Evolutionary conservation across 2,888 invertebrate genomes (phyloP).

Genomic region (Neoscelio sp.): DNA sequence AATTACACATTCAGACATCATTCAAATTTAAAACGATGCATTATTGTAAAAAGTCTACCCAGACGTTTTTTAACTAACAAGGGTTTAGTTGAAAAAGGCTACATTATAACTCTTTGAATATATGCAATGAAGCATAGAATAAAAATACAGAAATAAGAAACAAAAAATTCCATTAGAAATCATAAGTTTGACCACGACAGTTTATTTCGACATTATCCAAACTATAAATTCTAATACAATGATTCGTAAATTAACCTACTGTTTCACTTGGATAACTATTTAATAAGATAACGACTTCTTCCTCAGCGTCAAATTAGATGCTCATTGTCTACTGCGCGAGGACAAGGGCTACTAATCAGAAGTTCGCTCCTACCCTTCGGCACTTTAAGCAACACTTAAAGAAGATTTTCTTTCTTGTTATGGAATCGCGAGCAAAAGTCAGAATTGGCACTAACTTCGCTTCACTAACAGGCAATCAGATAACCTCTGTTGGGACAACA

Average conservation of each 20-base stretch:
- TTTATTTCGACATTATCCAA: no score
- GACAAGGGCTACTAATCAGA: constrained; percentile 74
- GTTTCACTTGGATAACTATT: constrained; percentile 16
- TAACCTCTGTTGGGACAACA: constrained; percentile 81
- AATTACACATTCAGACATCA: no score
- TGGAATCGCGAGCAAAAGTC: constrained; percentile 72
- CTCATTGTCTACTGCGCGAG: constrained; percentile 32
- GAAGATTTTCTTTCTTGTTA: constrained; percentile 49
- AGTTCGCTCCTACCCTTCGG: constrained; percentile 69
- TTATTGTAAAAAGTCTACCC: no score
- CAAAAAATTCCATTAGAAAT: no score
- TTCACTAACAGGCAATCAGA: constrained; percentile 81
- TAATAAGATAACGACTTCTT: constrained; percentile 19
- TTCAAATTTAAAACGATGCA: no score
- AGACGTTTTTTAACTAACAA: no score
- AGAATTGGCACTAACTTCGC: constrained; percentile 78
- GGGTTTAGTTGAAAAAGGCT: no score
- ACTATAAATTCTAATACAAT: no score
- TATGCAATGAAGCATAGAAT: no score
- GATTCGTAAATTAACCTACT: not conserved
- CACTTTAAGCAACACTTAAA: constrained; percentile 69
- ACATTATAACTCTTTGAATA: no score
- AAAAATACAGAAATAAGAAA: no score
- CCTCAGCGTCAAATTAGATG: constrained; percentile 37
- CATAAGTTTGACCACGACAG: no score